These are phyloP conservation scores for Antrozous pallidus DNA, from an alignment of 2,797 vertebrate genomes.

Conservation along the genomic window DNA sequence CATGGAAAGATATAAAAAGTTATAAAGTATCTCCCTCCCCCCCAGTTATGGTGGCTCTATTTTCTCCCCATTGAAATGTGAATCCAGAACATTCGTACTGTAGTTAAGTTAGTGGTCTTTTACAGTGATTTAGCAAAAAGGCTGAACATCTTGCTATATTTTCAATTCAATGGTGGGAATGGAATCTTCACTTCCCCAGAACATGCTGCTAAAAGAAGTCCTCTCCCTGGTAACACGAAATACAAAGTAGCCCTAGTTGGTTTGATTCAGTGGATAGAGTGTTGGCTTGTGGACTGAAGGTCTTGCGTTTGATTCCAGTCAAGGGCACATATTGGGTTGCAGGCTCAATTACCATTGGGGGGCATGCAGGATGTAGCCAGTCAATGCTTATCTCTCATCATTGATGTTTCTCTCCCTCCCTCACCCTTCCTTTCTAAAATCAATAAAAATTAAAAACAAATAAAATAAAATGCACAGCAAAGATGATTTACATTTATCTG, in stretches of 20 bases:
- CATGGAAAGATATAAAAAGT: slow-evolving; percentile 6
- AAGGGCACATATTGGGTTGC: no score
- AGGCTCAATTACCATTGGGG: no score
- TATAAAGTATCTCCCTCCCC: neutral
- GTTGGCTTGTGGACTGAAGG: no score
- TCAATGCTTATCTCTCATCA: no score
- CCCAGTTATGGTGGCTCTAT: neutral
- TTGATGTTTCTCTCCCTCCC: no score
- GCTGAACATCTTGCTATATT: neutral
- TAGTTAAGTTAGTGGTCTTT: neutral
- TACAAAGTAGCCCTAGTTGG: neutral
- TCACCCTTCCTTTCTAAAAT: no score
- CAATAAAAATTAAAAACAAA: no score
- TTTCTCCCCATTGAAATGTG: neutral
- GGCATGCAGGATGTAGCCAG: no score
- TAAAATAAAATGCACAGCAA: neutral
- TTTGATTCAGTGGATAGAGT: no score
- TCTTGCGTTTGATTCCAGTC: no score
- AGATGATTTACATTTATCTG: neutral
- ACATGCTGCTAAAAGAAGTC: slow-evolving; percentile 5
- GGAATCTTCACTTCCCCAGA: neutral
- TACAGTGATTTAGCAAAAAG: neutral
- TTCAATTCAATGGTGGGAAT: neutral
- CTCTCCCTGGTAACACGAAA: neutral
- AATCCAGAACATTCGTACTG: neutral